phyloP scores from a whole-genome alignment of 2,797 vertebrate species.

The Chaunax sp. region DNA sequence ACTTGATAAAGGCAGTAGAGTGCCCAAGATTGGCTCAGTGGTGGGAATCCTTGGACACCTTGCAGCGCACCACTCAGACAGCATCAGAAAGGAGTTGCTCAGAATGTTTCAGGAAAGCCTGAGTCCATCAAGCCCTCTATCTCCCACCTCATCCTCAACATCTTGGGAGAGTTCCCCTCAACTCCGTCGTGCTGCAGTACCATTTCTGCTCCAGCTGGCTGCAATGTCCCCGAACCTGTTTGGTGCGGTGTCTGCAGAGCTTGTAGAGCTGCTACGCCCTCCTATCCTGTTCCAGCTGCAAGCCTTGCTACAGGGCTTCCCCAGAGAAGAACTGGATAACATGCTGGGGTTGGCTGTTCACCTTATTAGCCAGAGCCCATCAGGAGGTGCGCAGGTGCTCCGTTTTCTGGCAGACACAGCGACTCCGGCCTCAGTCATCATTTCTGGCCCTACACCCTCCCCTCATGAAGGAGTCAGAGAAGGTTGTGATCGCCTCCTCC shows the following conservation, averaged over 20 bases:
- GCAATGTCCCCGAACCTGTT: conserved; percentile 92
- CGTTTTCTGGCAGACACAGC: conserved; percentile 93
- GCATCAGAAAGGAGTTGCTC: conserved; percentile 93
- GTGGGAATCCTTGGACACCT: conserved; percentile 95
- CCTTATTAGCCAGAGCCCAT: conserved; percentile 91
- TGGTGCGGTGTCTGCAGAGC: conserved; percentile 87
- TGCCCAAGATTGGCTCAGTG: conserved; percentile 94
- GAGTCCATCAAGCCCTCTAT: conserved; percentile 75
- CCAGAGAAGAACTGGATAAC: conserved; percentile 92
- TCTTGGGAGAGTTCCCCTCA: conserved; percentile 84
- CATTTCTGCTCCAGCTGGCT: conserved; percentile 93
- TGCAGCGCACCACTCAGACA: conserved; percentile 90
- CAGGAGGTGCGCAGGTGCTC: conserved; percentile 88
- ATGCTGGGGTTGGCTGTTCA: conserved; percentile 90
- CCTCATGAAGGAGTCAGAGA: conserved; percentile 91
- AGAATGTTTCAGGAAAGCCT: conserved; percentile 95
- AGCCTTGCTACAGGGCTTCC: conserved; percentile 85
- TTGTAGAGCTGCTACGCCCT: conserved; percentile 90
- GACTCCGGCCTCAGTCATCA: conserved; percentile 93
- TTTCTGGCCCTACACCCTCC: conserved; percentile 87
- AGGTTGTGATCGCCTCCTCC: conserved; percentile 92
- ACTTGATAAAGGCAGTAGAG: conserved; percentile 83
- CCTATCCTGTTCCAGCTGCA: conserved; percentile 91
- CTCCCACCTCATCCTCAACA: conserved; percentile 74
- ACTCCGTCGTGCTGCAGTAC: conserved; percentile 88